Evolutionary conservation across 2,888 invertebrate species (phyloP), one percentile per base, ranked within the genome.

Genomic region (Apomyelois bistriatella): DNA sequence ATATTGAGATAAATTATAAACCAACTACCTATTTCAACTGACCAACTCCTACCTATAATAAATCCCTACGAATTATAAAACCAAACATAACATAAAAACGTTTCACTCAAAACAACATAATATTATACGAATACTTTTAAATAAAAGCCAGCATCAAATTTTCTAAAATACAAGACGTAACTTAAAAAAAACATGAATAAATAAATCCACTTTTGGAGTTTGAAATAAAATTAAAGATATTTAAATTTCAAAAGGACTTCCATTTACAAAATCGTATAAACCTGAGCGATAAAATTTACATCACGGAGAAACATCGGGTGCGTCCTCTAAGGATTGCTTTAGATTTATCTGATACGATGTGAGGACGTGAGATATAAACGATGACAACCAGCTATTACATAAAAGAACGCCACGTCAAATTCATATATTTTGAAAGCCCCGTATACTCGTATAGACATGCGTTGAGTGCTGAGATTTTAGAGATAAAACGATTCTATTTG

Each of bases 311-410:
- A 51, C 17, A 51, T 51, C 16, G 12, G 40, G 28, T 12, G 38
- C 13, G 16, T 35, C 50, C 32, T 32, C 17, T 0, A 32, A 42
- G 42, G 15, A 22, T 22, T 38, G 41, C 49, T 50, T 50, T 42
- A 50, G 30, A 50, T 50, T 50, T 41, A 50, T 50, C 35, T 41
- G 50, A 50, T 50, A 50, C 50, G 50, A 50, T 35, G 50, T 50
- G 50, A 16, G 41, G 51, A 51, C 42, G 51, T 42, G 43, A 36
- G 42, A 43, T 42, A 51, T 42, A 51, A 51, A 51, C 35, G 42
- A 36, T 43, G 42, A 43, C 42, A 51, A 32, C 51, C 32, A 43
- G 36, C 35, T n/a, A 42, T 22, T 35, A 51, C 12, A 35, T 42
- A 42, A 51, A 51, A 40, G 41, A 30, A 48, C 22, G 22, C 28